Evolutionary conservation across 2,888 invertebrate genomes (phyloP).

Genomic region (Papilio demoleus): DNA sequence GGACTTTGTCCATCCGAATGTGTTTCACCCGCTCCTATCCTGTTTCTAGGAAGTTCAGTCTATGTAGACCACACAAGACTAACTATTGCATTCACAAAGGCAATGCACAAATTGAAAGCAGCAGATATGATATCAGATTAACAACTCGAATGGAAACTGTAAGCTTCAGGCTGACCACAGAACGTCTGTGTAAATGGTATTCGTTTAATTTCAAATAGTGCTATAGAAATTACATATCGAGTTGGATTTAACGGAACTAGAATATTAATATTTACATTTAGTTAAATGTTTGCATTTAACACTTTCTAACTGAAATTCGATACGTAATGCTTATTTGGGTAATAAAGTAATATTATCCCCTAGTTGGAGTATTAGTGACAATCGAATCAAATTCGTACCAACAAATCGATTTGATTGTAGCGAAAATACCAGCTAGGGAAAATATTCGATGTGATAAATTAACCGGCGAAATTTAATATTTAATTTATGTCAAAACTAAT

Average conservation of each 20-base stretch:
- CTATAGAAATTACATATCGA: background rate
- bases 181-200: background rate
- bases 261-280: background rate
- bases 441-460: background rate
- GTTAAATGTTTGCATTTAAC: too few relatives aligned
- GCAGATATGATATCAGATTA: background rate
- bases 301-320: too few relatives aligned
- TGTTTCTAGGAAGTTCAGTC: background rate
- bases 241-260: background rate
- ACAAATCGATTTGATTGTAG: too few relatives aligned
- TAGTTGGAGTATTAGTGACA: too few relatives aligned
- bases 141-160: background rate
- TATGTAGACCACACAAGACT: background rate
- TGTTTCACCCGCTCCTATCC: background rate
- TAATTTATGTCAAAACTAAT: background rate
- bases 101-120: background rate
- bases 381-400: too few relatives aligned
- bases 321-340: too few relatives aligned
- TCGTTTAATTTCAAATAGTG: background rate
- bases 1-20: background rate
- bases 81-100: background rate
- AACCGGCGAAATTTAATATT: background rate
- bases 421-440: too few relatives aligned
- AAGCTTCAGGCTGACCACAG: background rate
- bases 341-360: too few relatives aligned